phyloP scores from a whole-genome alignment of 2,888 invertebrate genomes.

The Lycia hirtaria region DNA sequence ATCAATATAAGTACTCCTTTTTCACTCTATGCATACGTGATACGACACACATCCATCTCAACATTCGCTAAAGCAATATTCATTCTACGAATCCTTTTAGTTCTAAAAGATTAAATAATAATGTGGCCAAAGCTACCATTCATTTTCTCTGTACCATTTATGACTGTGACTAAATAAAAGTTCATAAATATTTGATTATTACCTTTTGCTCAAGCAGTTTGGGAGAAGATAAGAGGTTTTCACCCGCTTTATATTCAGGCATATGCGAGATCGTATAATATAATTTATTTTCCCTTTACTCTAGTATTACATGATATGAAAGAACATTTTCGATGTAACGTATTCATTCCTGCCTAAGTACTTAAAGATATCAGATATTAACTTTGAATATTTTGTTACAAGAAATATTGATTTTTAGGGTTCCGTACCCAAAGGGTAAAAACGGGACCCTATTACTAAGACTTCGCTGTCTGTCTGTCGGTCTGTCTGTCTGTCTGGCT shows the following conservation, averaged over 20 bases:
- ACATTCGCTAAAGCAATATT: no score
- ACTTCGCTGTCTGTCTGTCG: no score
- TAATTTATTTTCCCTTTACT: not conserved
- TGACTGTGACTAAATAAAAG: constrained; percentile 5
- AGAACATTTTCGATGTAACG: not conserved
- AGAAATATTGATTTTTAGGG: not conserved
- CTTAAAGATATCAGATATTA: not conserved
- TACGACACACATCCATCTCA: no score
- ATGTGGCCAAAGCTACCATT: no score
- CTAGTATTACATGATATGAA: not conserved
- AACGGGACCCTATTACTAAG: no score
- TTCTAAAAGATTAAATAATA: no score
- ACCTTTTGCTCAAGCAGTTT: not conserved
- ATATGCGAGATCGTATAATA: not conserved
- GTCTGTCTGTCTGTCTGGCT: no score
- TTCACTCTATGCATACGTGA: no score
- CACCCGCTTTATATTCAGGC: not conserved
- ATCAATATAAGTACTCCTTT: no score
- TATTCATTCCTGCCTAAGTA: not conserved
- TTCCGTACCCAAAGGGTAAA: no score
- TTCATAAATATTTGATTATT: constrained; percentile 8
- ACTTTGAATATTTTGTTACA: no score
- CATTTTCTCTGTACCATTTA: not conserved
- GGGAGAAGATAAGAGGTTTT: not conserved
- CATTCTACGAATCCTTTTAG: no score